Evolutionary conservation across 2,797 vertebrate species (phyloP).

Genomic region (Ceyx erithaca): DNA sequence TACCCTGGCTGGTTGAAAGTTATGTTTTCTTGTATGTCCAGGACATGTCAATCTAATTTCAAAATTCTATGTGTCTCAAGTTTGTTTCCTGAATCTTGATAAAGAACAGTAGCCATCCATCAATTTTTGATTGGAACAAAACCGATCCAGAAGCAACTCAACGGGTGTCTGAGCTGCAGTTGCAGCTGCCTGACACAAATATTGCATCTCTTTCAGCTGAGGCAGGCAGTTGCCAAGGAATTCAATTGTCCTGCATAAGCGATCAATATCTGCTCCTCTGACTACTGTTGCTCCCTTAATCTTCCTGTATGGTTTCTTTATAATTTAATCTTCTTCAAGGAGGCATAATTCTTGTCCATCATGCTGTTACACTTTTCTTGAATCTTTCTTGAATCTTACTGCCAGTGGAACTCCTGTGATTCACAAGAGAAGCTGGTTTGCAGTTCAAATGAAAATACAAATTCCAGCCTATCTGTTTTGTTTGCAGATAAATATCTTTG

Average conservation of each 20-base stretch:
- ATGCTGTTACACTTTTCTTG: neutral
- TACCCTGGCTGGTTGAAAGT: neutral
- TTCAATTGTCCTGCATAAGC: neutral
- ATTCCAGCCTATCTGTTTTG: neutral
- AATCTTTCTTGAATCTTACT: neutral
- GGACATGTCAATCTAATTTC: neutral
- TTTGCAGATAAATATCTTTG: constrained; percentile 17
- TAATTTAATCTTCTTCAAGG: constrained; percentile 1
- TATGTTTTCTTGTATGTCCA: neutral
- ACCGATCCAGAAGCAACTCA: neutral
- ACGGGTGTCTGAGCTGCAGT: neutral
- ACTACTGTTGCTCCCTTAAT: neutral
- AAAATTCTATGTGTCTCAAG: neutral
- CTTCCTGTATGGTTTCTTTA: neutral
- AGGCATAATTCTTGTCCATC: neutral
- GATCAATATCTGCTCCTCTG: neutral
- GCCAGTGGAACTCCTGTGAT: neutral
- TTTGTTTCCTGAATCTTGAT: neutral
- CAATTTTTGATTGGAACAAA: neutral
- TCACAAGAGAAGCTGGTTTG: neutral
- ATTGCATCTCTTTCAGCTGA: neutral
- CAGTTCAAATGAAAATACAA: constrained; percentile 28
- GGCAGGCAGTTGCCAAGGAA: neutral
- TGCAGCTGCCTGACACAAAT: neutral
- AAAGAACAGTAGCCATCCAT: neutral